A percentile compares a stretch with the other conserved stretches of the same genome.
These are phyloP conservation scores for Psettodes erumei DNA, from an alignment of 2,113 vertebrate genomes.

Conservation along the genomic window DNA sequence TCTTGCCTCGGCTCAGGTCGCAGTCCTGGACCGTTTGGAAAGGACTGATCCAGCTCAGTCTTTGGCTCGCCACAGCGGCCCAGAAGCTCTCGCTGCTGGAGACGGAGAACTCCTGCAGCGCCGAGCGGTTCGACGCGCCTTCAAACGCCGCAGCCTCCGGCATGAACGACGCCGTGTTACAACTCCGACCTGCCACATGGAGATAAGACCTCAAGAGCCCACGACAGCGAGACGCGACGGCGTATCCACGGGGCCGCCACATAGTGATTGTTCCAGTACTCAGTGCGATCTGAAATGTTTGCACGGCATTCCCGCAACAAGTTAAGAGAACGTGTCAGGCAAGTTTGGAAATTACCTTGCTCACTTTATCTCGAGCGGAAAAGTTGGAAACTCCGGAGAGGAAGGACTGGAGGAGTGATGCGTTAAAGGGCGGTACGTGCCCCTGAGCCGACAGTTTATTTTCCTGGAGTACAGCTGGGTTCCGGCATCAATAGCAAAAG, in stretches of 20 bases:
- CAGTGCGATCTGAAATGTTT: neutral
- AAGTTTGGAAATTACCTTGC: neutral
- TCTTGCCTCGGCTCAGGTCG: slow-evolving; percentile 66
- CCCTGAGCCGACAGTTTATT: slow-evolving; percentile 9
- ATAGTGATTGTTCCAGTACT: neutral
- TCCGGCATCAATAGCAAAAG: neutral
- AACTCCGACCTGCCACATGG: slow-evolving; percentile 22
- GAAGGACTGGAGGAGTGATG: slow-evolving; percentile 41
- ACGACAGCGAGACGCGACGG: neutral
- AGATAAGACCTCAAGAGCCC: neutral
- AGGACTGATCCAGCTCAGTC: slow-evolving; percentile 82
- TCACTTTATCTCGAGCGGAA: neutral
- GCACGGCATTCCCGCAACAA: neutral
- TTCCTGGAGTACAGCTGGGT: neutral
- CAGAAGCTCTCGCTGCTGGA: slow-evolving; percentile 79
- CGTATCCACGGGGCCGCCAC: slow-evolving; percentile 43
- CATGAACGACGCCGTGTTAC: slow-evolving; percentile 78
- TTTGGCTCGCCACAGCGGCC: slow-evolving; percentile 76
- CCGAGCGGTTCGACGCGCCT: slow-evolving; percentile 63
- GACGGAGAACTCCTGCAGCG: slow-evolving; percentile 80
- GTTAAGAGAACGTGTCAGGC: neutral
- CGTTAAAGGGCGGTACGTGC: slow-evolving; percentile 59
- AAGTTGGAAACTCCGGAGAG: slow-evolving; percentile 34
- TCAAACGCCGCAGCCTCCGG: slow-evolving; percentile 79
- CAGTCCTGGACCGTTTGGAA: slow-evolving; percentile 83